These are phyloP conservation scores for Crocallis elinguaria DNA, from an alignment of 2,888 invertebrate genomes.

Conservation along the genomic window DNA sequence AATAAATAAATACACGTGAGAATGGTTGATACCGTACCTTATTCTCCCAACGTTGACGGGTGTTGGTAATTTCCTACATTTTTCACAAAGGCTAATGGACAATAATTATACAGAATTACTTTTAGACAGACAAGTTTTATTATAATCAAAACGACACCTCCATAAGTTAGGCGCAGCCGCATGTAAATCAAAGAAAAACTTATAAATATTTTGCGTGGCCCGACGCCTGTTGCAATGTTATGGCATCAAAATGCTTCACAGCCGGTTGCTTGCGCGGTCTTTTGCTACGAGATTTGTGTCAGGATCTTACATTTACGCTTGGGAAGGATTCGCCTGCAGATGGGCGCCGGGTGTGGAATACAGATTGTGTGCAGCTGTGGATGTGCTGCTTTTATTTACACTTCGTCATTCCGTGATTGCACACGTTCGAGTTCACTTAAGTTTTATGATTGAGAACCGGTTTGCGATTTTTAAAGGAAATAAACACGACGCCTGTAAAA, in stretches of 20 bases:
- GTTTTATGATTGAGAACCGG: not conserved
- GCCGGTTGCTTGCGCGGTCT: not conserved
- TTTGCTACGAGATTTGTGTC: conserved; percentile 19
- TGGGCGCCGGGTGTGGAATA: not conserved
- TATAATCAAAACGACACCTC: too few species aligned
- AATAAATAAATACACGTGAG: too few species aligned
- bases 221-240: conserved; percentile 31
- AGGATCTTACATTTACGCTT: conserved; percentile 5
- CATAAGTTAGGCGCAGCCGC: too few species aligned
- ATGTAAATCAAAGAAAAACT: too few species aligned
- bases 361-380: not conserved
- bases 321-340: conserved; percentile 1
- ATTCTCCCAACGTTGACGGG: too few species aligned
- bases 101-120: too few species aligned
- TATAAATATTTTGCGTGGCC: conserved; percentile 1
- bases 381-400: conserved; percentile 4
- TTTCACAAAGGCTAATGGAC: too few species aligned
- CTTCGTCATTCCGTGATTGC: not conserved
- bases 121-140: too few species aligned
- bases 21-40: too few species aligned
- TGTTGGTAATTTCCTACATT: too few species aligned
- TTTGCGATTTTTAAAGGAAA: not conserved
- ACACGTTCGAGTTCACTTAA: not conserved
- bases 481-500: too few species aligned
- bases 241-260: conserved; percentile 18